Evolutionary conservation across 2,888 invertebrate species (phyloP).

Genomic region (Macrosiphum euphorbiae): DNA sequence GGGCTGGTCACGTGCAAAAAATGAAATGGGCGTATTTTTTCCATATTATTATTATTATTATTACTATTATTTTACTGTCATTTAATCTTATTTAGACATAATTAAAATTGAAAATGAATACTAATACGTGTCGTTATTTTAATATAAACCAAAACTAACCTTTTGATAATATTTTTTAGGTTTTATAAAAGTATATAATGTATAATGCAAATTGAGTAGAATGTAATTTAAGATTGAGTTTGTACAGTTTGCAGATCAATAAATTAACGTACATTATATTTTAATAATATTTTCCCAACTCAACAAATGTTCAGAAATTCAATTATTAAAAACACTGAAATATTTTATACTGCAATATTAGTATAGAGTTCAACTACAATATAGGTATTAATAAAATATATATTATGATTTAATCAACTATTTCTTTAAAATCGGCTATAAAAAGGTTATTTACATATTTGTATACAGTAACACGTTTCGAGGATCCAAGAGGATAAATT

Average conservation of each 20-base stretch:
- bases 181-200: background rate
- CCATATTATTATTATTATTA: background rate
- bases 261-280: background rate
- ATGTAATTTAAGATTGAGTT: background rate
- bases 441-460: background rate
- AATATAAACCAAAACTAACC: background rate
- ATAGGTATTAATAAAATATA: background rate
- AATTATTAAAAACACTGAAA: background rate
- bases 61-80: background rate
- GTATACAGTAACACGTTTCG: background rate
- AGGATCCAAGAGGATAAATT: background rate
- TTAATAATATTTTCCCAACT: background rate
- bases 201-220: background rate
- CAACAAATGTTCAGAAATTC: background rate
- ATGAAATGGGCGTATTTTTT: constrained; percentile 41
- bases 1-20: constrained; percentile 12
- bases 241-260: background rate
- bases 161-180: background rate
- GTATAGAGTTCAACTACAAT: background rate
- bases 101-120: background rate
- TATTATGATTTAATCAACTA: background rate
- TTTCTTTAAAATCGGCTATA: background rate
- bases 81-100: background rate
- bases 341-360: background rate
- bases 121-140: background rate